These are phyloP conservation scores for Chauna torquata DNA, from an alignment of 2,113 vertebrate genomes.

Conservation along the genomic window DNA sequence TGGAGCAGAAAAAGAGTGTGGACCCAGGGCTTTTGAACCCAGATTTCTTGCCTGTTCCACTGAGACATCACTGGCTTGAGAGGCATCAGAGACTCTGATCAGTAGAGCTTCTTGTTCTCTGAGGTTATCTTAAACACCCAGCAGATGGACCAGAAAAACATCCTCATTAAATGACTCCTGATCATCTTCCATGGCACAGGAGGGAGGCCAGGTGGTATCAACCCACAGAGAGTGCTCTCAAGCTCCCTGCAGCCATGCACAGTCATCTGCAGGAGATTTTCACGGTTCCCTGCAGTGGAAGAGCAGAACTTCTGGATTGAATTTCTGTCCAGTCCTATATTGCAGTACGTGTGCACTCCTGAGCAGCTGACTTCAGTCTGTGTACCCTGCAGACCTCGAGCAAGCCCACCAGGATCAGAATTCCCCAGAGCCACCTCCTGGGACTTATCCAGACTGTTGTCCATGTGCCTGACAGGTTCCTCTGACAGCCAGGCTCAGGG, in stretches of 20 bases:
- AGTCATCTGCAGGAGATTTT: not conserved
- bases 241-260: not conserved
- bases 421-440: not conserved
- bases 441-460: not conserved
- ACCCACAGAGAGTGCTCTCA: not conserved
- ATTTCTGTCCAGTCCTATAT: not conserved
- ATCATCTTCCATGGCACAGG: not conserved
- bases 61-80: not conserved
- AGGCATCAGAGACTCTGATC: not conserved
- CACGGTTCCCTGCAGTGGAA: not conserved
- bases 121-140: not conserved
- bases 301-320: not conserved
- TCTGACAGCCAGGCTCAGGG: not conserved
- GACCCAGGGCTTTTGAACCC: not conserved
- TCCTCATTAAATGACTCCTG: not conserved
- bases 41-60: not conserved
- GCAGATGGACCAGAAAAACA: not conserved
- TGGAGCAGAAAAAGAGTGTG: rapidly evolving
- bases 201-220: not conserved
- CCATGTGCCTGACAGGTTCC: not conserved
- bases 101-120: not conserved
- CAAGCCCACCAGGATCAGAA: not conserved
- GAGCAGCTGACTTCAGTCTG: not conserved
- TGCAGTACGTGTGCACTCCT: rapidly evolving
- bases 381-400: not conserved